Conservation (phyloP, 2,113 vertebrate genomes). For the Cottus gobio region DNA sequence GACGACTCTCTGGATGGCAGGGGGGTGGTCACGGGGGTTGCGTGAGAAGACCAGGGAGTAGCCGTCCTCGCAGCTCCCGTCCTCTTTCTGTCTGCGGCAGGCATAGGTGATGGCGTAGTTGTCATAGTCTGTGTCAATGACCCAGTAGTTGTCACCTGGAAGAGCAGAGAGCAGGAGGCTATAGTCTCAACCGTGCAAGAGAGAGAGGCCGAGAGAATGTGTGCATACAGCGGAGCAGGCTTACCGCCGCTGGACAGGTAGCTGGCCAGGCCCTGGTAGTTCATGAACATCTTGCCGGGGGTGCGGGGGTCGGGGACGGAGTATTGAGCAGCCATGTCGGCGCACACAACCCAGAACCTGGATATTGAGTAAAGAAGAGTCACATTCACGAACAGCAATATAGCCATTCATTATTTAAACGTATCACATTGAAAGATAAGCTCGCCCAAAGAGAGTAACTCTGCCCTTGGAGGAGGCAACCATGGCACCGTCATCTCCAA, state of each 20-base stretch:
- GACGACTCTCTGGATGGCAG: slow-evolving; percentile 87
- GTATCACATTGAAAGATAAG: neutral
- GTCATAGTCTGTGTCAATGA: slow-evolving; percentile 93
- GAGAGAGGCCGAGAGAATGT: neutral
- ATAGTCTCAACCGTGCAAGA: neutral
- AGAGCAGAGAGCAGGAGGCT: neutral
- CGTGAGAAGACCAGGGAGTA: slow-evolving; percentile 92
- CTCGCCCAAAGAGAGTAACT: slow-evolving; percentile 91
- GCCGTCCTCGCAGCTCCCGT: slow-evolving; percentile 89
- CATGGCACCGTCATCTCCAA: slow-evolving; percentile 90
- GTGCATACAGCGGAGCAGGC: neutral
- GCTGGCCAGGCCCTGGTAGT: slow-evolving; percentile 35
- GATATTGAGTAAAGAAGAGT: neutral
- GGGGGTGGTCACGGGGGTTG: slow-evolving; percentile 88
- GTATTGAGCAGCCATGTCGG: slow-evolving; percentile 37
- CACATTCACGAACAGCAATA: neutral
- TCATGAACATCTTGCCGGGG: slow-evolving; percentile 41
- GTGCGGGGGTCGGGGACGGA: neutral
- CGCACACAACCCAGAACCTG: slow-evolving; percentile 41
- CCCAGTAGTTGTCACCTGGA: slow-evolving; percentile 92
- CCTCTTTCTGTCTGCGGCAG: slow-evolving; percentile 89
- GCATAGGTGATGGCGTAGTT: slow-evolving; percentile 93
- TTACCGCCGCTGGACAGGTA: slow-evolving; percentile 41
- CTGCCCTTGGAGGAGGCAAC: slow-evolving; percentile 88
- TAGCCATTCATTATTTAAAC: neutral